Evolutionary conservation across 2,113 vertebrate species (phyloP), one percentile per base, ranked within the genome.

Genomic region (Clinocottus analis): DNA sequence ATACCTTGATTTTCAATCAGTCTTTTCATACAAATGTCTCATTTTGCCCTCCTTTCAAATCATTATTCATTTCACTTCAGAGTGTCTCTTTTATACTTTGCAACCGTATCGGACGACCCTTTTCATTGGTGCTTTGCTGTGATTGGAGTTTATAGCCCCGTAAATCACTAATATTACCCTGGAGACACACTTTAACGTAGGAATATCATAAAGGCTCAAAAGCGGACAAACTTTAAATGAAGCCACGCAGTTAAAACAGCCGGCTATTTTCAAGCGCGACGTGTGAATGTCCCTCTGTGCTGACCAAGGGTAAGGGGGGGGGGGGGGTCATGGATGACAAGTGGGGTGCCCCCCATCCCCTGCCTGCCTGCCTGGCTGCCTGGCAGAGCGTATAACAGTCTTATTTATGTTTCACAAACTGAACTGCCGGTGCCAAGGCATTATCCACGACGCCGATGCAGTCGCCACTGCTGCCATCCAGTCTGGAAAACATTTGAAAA

Each of bases 401-500:
- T 27, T 86, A 86, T 95, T 94, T 95, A 93, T 93, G 86, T 94
- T 95, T 93, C 92, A 90, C 70, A 90, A 91, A 84, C 75, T 80
- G 66, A 91, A 70, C 64, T 49, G 85, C 90, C 87, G 61, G 80
- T 94, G 91, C 93, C 91, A 94, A 95, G 92, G 93, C 92, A 92
- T 95, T 93, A 94, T 93, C 91, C 95, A 93, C 94, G 92, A 85
- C 75, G 77, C n/a, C 55, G 72, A 89, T 82, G 87, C 89, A 91
- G 92, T 83, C 80, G 63, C 75, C 82, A 67, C 83, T 69, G 85
- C 84, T 95, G 95, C 94, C 87, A 89, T 91, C 80, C 83, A 85
- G 90, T 92, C 92, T 96, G 93, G 92, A 92, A 95, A 92, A 83
- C 68, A 94, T 94, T 93, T 94, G 79, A 79, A 82, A 85, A 63